These are phyloP conservation scores for Sinopyrophorus schimmeli DNA, from an alignment of 2,888 invertebrate species.

Conservation along the genomic window DNA sequence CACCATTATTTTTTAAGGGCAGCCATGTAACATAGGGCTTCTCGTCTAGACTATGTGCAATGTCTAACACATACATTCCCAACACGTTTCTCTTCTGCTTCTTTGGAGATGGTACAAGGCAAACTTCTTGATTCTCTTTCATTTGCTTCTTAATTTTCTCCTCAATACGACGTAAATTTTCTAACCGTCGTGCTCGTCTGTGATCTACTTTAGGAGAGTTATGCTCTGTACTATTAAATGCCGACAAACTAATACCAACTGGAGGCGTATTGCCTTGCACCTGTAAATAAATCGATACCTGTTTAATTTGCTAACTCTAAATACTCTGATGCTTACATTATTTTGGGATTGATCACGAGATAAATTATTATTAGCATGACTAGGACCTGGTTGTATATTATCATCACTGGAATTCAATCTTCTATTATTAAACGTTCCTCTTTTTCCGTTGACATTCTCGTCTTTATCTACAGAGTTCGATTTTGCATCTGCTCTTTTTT, in stretches of 20 bases:
- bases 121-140: constrained; percentile 18
- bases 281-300: not conserved
- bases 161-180: constrained; percentile 68
- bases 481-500: constrained; percentile 45
- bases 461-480: constrained; percentile 64
- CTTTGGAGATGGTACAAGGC: constrained; percentile 55
- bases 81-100: constrained; percentile 66
- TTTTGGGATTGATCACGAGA: constrained; percentile 9
- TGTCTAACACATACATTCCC: constrained; percentile 84
- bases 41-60: constrained; percentile 69
- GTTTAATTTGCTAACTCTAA: not conserved
- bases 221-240: constrained; percentile 52
- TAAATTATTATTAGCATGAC: constrained; percentile 16
- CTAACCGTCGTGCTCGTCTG: constrained; percentile 65
- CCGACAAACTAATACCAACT: constrained; percentile 60
- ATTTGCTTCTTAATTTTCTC: constrained; percentile 38
- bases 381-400: constrained; percentile 26
- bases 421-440: constrained; percentile 58
- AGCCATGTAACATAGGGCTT: constrained; percentile 72
- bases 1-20: constrained; percentile 62
- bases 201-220: constrained; percentile 37
- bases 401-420: constrained; percentile 40
- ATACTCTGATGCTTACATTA: constrained; percentile 6
- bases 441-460: constrained; percentile 73
- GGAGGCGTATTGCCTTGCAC: constrained; percentile 8